Conservation (phyloP, 2,888 invertebrate genomes). For the Dicyrtomina minuta region DNA sequence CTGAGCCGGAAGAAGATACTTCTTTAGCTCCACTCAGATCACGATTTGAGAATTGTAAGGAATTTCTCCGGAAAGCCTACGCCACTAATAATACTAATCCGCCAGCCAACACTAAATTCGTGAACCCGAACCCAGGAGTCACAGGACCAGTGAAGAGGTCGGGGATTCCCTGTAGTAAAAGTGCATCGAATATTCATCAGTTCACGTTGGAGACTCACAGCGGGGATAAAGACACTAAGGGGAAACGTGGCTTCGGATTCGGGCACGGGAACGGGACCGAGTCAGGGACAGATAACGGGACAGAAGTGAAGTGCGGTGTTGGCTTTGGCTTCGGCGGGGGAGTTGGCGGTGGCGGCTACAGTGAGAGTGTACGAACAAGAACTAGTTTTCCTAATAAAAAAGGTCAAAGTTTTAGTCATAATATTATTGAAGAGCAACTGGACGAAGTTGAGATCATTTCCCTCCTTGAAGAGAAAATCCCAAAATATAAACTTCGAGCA, state of each 20-base stretch:
- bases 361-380: background rate
- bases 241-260: slow-evolving; percentile 6
- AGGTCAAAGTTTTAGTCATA: slow-evolving; percentile 23
- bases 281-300: slow-evolving; percentile 45
- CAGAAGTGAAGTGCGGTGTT: slow-evolving; percentile 44
- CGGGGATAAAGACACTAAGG: background rate
- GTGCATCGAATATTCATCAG: slow-evolving; percentile 44
- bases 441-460: slow-evolving; percentile 92
- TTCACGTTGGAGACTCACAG: slow-evolving; percentile 31
- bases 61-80: slow-evolving; percentile 44
- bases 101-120: background rate
- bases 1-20: too few relatives aligned
- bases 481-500: slow-evolving; percentile 87
- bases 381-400: background rate
- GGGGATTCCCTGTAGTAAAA: slow-evolving; percentile 44
- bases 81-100: slow-evolving; percentile 34
- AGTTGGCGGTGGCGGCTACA: background rate
- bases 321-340: too few relatives aligned
- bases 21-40: slow-evolving; percentile 22
- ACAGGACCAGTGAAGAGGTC: too few relatives aligned
- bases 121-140: too few relatives aligned
- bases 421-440: slow-evolving; percentile 76
- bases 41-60: slow-evolving; percentile 48
- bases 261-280: too few relatives aligned
- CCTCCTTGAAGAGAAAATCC: slow-evolving; percentile 90